Base-by-base conservation (phyloP, 2,797 vertebrate species). In the Micrastur ruficollis region DNA sequence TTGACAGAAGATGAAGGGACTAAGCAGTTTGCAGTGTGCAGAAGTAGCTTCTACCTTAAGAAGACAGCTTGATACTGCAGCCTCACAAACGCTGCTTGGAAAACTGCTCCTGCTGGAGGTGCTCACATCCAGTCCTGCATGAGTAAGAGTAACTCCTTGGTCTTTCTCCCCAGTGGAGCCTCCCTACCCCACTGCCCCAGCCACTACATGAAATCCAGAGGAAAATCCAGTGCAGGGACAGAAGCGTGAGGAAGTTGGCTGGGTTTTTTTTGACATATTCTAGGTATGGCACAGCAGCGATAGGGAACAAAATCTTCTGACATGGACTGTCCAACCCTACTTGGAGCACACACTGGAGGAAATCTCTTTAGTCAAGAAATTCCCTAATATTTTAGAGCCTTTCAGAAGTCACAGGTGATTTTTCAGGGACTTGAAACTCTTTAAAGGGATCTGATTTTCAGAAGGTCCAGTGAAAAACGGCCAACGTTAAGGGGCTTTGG, bases 271-370 rank as follows among this genome's bases (percentile, higher is more conserved):
- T 20, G 5, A 31, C 8, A 14, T 32, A 29, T 10, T 50, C 22
- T 27, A 67, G 47, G 23, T 18, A 31, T 12, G 32, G 55, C 59
- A 68, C 40, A 86, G 58, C 18, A 56, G 22, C 11, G 29, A 22
- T 2, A 46, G 38, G 34, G 29, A 89, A 42, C 16, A 18, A 44
- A 59, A 55, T n/a, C 47, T 62, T n/a, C 79, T n/a, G 23, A 4
- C 1, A 0, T 23, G 36, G 71, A 25, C 34, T 56, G 40, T 36
- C 53, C 53, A 87, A 6, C 36, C 32, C 11, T 13, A 31, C 23
- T 22, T 1, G 1, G 46, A 75, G 32, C 1, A 1, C 62, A 23
- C 16, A 19, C 0, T 20, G 32, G 29, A 63, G n/a, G n/a, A 83
- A 56, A 94, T 21, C 34, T 79, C 26, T 62, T 52, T 1, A 53